A percentile compares a stretch with the other conserved stretches of the same genome.
Evolutionary conservation across 2,113 vertebrate genomes (phyloP).

Genomic region (Chionomys nivalis): DNA sequence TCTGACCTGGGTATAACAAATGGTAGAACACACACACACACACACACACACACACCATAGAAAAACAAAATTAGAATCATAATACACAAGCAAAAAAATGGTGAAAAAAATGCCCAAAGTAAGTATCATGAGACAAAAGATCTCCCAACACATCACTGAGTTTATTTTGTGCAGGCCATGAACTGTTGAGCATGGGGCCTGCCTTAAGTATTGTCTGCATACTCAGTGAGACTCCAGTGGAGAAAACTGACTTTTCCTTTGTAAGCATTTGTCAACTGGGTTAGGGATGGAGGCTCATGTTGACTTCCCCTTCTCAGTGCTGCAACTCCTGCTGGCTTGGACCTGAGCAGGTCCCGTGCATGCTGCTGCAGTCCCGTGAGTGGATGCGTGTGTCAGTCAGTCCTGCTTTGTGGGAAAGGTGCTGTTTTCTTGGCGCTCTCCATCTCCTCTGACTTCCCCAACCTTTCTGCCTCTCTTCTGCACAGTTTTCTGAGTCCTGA

Average conservation of each 20-base stretch:
- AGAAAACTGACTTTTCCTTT: background rate
- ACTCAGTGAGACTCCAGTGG: background rate
- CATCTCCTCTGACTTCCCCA: background rate
- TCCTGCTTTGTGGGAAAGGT: background rate
- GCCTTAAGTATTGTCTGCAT: background rate
- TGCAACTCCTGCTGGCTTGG: background rate
- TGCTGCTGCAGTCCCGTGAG: background rate
- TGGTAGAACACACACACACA: background rate
- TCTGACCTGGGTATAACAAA: background rate
- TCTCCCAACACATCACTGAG: background rate
- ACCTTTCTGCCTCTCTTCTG: background rate
- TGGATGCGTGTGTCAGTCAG: background rate
- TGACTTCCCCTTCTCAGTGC: background rate
- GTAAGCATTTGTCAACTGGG: background rate
- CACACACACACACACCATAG: background rate
- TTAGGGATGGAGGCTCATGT: background rate
- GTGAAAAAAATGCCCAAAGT: background rate
- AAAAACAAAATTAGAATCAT: background rate
- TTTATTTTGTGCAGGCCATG: background rate
- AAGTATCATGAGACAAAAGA: background rate
- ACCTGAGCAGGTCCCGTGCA: background rate
- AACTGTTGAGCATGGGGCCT: background rate
- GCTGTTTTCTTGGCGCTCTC: background rate
- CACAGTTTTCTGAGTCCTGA: background rate
- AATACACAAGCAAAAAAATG: background rate